Evolutionary conservation across 2,113 vertebrate genomes (phyloP), one percentile per base, ranked within the genome.

Genomic region (Phaethon lepturus): DNA sequence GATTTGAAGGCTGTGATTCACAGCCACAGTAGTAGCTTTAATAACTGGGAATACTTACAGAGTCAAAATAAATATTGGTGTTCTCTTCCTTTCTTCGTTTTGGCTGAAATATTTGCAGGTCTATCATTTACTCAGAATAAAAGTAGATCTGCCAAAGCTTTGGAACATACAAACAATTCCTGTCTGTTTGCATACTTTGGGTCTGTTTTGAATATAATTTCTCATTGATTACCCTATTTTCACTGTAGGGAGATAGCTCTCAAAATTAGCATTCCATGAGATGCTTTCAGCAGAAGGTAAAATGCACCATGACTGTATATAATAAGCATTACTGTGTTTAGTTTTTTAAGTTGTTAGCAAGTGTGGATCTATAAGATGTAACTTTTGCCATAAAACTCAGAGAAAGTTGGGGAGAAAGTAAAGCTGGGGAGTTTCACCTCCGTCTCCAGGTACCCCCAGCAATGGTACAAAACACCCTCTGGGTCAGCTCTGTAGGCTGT

Each of bases 1-100:
- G 20, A 40, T 66, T 66, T 86, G 67, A 96, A 87, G 45, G 38
- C 20, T 33, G 10, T 74, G 40, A 75, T 55, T 75, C 89, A 55
- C 35, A 86, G 33, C 25, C 29, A 80, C 7, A 49, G 24, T 4
- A 74, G 29, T 40, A 74, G 64, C 31, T 85, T 77, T 44, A 93
- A 69, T 91, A 96, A 71, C 20, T 38, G 86, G 45, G 24, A 69
- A 42, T 62, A 64, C 53, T 72, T 82, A 35, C 22, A 75, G 52
- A 84, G 24, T 72, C 47, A 75, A 75, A 79, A 45, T 68, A 88
- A 85, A 76, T 82, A 88, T 13, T 72, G 60, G 64, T 42, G n/a
- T 84, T 89, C 44, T 82, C 24, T 78, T 88, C 42, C 40, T 60
- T 82, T 89, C 35, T 20, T 93, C 33, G 40, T 77, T 96, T 93